Conservation (phyloP, 2,888 invertebrate genomes). For the Xanthorhoe designata region DNA sequence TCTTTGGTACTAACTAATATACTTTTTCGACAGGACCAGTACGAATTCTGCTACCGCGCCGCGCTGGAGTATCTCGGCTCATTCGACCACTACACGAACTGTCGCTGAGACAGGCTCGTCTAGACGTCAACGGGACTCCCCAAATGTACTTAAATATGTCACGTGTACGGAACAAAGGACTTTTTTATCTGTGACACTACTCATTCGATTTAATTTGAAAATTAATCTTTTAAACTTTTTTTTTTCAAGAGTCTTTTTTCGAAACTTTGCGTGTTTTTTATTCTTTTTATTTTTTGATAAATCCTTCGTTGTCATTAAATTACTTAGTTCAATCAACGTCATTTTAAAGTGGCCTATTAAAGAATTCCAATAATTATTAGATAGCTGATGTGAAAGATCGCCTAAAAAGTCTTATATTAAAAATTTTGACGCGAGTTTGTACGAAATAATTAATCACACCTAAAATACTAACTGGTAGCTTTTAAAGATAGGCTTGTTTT, state of each 20-base stretch:
- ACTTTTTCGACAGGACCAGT: slow-evolving; percentile 92
- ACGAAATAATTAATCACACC: not conserved
- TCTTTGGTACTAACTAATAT: not conserved
- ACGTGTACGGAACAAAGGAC: slow-evolving; percentile 40
- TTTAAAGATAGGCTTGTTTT: not conserved
- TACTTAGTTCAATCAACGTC: too few relatives aligned
- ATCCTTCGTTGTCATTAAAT: too few relatives aligned
- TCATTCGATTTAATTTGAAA: not conserved
- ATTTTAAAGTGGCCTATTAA: too few relatives aligned
- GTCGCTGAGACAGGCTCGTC: slow-evolving; percentile 85
- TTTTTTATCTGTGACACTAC: slow-evolving; percentile 7
- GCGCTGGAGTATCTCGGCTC: slow-evolving; percentile 99
- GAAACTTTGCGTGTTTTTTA: too few relatives aligned
- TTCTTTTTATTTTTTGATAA: too few relatives aligned
- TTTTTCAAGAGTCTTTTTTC: too few relatives aligned
- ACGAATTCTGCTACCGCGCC: slow-evolving; percentile 99
- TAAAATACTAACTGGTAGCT: not conserved
- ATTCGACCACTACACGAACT: slow-evolving; percentile 98
- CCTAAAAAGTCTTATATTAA: too few relatives aligned
- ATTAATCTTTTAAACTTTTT: too few relatives aligned
- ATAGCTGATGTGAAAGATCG: too few relatives aligned
- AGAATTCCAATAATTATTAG: too few relatives aligned
- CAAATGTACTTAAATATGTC: slow-evolving; percentile 61
- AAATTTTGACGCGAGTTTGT: not conserved
- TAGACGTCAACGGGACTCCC: slow-evolving; percentile 46